A percentile compares a stretch with the other conserved stretches of the same genome.
phyloP scores from a whole-genome alignment of 2,113 vertebrate genomes.

The Microtus ochrogaster region DNA sequence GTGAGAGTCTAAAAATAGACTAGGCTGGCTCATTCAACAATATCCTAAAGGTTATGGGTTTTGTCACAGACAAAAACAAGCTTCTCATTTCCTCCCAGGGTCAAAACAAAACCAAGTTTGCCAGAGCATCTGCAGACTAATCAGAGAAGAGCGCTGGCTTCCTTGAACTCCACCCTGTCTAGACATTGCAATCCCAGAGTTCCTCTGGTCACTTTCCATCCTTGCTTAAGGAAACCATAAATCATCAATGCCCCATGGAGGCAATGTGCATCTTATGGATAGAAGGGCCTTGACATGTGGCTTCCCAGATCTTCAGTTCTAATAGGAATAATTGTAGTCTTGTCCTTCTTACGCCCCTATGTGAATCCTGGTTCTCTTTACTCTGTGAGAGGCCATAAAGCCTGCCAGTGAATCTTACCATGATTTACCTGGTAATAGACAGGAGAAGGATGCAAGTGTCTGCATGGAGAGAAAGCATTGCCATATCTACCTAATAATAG shows the following conservation, averaged over 20 bases:
- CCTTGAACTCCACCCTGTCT: constrained; percentile 24
- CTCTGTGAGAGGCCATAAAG: neutral
- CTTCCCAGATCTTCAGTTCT: neutral
- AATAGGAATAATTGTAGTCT: neutral
- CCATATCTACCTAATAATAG: neutral
- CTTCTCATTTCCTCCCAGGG: neutral
- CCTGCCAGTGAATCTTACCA: neutral
- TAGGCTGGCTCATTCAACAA: neutral
- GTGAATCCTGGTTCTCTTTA: neutral
- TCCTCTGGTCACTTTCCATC: neutral
- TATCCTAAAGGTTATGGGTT: neutral
- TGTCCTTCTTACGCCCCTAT: neutral
- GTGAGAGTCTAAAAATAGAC: neutral
- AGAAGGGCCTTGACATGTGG: too few relatives aligned
- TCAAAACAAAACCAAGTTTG: neutral
- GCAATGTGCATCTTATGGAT: neutral
- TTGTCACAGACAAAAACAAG: constrained; percentile 49
- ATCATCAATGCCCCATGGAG: neutral
- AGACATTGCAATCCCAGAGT: neutral
- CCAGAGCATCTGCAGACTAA: constrained; percentile 41
- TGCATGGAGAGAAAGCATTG: accelerated
- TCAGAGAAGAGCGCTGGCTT: neutral
- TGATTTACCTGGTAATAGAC: accelerated
- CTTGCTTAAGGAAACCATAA: neutral
- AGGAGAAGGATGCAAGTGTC: neutral